Evolutionary conservation across 1,140 invertebrate genomes (phyloP), one percentile per base, ranked within the genome.

Genomic region (Liolophura sinensis): DNA sequence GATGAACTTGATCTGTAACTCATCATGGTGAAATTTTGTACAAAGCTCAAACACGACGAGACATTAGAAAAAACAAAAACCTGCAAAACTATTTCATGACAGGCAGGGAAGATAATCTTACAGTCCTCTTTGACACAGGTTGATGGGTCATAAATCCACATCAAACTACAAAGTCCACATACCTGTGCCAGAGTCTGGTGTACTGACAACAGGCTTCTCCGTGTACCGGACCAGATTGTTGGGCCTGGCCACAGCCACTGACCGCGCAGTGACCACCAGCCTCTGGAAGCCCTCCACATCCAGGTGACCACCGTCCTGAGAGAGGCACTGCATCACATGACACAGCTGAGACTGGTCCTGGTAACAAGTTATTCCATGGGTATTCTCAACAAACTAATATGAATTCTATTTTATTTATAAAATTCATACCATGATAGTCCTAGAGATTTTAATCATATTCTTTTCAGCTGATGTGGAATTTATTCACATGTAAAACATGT

Each of bases 271-370:
- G 40, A 96, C 84, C 58, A 96, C 89, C 12, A 97, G 86, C 16
- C 93, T 88, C 84, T 95, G 95, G 83, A 93, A 97, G 24, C 91
- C 92, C 84, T 97, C 95, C 6, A 94, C 93, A 83, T 97, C 95
- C 62, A 96, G 89, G 70, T 91, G 87, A 64, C 88, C 67, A 14
- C 77, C 75, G 48, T 94, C 89, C 61, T 86, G 83, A 25, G 86
- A 87, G 27, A 95, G 83, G 56, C 91, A 90, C 27, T 88, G 86
- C 70, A 92, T 87, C 7, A 95, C 92, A 74, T 86, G 91, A 54
- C 88, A 88, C 14, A 96, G 80, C 3, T 96, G 86, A 0, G 93
- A 92, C 78, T 94, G 91, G 84, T 94, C 92, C 88, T 90, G 58
- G 48, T 82, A 74, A 52, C 31, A 40, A n/a, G n/a, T n/a, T n/a